Percentiles rank a stretch among this genome's conserved stretches.
These are phyloP conservation scores for Tetragnatha versicolor DNA, from an alignment of 1,140 invertebrate genomes.

Conservation along the genomic window DNA sequence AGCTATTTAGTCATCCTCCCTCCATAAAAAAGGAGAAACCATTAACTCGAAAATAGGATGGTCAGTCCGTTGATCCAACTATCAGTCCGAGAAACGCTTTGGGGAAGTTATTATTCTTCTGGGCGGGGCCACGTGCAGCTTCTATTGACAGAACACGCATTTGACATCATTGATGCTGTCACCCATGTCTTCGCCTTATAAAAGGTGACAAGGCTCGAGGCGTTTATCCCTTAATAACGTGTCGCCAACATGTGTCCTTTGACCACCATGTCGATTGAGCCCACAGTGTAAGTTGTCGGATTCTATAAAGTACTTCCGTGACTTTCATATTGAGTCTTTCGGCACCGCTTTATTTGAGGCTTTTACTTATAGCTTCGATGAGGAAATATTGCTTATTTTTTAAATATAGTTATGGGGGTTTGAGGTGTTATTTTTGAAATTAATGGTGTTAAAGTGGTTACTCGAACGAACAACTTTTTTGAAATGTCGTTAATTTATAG, in stretches of 20 bases:
- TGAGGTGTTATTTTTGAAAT: no score
- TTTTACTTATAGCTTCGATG: no score
- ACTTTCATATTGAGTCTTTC: conserved; percentile 5
- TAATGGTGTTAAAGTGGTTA: no score
- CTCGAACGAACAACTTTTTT: no score
- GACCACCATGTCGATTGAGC: conserved; percentile 15
- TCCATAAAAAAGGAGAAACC: no score
- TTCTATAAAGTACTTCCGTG: conserved; percentile 25
- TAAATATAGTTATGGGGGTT: no score
- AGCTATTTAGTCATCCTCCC: no score
- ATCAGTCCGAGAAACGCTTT: conserved; percentile 1
- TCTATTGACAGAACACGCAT: conserved; percentile 5
- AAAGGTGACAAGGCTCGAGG: neutral
- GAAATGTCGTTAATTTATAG: no score
- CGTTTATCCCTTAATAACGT: conserved; percentile 22
- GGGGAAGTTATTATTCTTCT: conserved; percentile 2
- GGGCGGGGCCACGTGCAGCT: neutral
- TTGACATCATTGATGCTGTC: conserved; percentile 5
- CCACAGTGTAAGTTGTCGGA: neutral
- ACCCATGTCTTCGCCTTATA: neutral
- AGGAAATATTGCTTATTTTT: no score
- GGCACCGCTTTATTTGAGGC: conserved; percentile 13
- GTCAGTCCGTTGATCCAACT: neutral
- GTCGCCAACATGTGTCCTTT: conserved; percentile 16
- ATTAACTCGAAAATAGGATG: neutral